Evolutionary conservation across 2,797 vertebrate species (phyloP), one percentile per base, ranked within the genome.

Genomic region (Thripadectes ignobilis): DNA sequence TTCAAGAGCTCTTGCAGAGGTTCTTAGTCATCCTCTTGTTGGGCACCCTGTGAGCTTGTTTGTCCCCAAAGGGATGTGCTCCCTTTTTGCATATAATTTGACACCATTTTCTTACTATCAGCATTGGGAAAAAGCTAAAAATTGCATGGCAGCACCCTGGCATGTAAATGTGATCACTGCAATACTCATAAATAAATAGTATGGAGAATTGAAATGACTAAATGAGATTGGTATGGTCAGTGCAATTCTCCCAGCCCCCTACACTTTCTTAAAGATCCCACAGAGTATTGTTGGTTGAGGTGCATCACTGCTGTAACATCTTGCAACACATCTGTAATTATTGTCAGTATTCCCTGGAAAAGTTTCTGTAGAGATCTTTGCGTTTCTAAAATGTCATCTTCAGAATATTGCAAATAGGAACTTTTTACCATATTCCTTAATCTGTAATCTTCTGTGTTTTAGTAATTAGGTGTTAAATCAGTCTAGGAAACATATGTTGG

Each of bases 181-280:
- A 95, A 65, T 3, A 19, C 29, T 63, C 32, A 43, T 5, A 21
- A 73, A 43, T 72, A 66, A 38, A 24, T 84, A 34, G 17, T 80
- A 43, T 51, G 14, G 51, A 78, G 19, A 17, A 52, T 0, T 43
- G 38, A 82, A 82, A 49, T 45, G 66, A 17, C 26, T 71, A 34
- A 66, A 63, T 5, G 14, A 59, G 32, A 17, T 21, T 61, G 39
- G 2, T 68, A 29, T 23, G 74, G 51, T 54, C 57, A 57, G 38
- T 46, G 43, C 12, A 69, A 12, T 68, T 91, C 45, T 58, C 32
- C 26, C 43, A 48, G 18, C 46, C 18, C 38, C 14, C 14, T 86
- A 22, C 0, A 0, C 24, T 79, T 88, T 72, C 8, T 46, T 34
- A 19, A 46, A 81, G 49, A 57, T 61, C 52, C 22, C 1, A 1